These are phyloP conservation scores for Caenorhabditis drosophilae DNA, from an alignment of 2,888 invertebrate genomes.

Conservation along the genomic window DNA sequence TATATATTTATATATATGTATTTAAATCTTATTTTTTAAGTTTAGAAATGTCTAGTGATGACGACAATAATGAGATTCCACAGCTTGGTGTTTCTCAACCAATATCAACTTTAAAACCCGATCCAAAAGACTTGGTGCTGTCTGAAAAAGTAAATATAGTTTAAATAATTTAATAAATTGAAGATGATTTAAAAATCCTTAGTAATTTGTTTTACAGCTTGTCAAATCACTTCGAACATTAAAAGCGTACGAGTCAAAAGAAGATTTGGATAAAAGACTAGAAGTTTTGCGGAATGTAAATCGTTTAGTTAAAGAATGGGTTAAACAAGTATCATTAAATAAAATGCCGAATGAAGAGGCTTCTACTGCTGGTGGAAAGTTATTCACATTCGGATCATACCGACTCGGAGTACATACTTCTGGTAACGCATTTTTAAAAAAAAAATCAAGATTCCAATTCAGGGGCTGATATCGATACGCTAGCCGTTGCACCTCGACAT, in stretches of 20 bases:
- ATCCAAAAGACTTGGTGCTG: slow-evolving; percentile 51
- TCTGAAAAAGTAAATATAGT: slow-evolving; percentile 44
- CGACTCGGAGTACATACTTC: slow-evolving; percentile 87
- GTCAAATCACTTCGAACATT: slow-evolving; percentile 42
- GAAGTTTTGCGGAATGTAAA: slow-evolving; percentile 80
- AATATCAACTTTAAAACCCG: slow-evolving; percentile 55
- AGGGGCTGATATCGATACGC: slow-evolving; percentile 97
- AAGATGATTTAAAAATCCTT: neutral
- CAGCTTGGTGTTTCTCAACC: slow-evolving; percentile 64
- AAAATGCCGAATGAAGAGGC: slow-evolving; percentile 82
- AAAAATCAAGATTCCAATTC: slow-evolving; percentile 7
- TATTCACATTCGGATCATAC: slow-evolving; percentile 99
- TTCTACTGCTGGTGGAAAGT: slow-evolving; percentile 89
- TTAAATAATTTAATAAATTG: too few relatives aligned
- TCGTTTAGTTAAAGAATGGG: slow-evolving; percentile 90
- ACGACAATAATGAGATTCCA: slow-evolving; percentile 33
- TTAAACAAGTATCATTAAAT: slow-evolving; percentile 83
- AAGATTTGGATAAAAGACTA: slow-evolving; percentile 62
- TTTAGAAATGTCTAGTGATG: neutral
- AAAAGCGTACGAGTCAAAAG: slow-evolving; percentile 60
- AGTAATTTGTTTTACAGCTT: slow-evolving; percentile 21
- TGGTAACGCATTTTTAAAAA: slow-evolving; percentile 12
- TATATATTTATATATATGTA: neutral
- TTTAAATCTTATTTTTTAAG: neutral
- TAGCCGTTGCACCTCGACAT: slow-evolving; percentile 96